Evolutionary conservation across 2,113 vertebrate genomes (phyloP), one percentile per base, ranked within the genome.

Genomic region (Dermatemys mawii): DNA sequence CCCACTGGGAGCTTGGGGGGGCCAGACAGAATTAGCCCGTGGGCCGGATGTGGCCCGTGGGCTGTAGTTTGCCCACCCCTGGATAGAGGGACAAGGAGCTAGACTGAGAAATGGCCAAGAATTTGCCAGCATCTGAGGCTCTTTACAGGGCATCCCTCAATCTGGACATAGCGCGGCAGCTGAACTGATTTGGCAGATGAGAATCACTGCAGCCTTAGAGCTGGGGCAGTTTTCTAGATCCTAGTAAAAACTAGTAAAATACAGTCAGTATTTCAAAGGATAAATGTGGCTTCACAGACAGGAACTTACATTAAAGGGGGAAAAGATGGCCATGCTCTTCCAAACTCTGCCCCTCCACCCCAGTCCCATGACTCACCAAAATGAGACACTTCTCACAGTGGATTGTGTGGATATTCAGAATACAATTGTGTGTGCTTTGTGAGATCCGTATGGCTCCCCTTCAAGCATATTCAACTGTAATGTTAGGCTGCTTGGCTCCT

Each of bases 371-470:
- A 67, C 35, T n/a, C 60, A 67, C 17, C 35, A 67, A n/a, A 67
- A 67, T 67, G 35, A 67, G 35, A 67, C 35, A n/a, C 60, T n/a
- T 8, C 60, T 21, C 60, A n/a, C 7, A n/a, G 35, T 21, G 38
- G 63, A n/a, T 70, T 11, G 4, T 32, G 44, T 44, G 8, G 11
- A 32, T 48, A 4, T 1, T 2, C 3, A 6, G 2, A 0, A 12
- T 44, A n/a, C n/a, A 3, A 8, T 26, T 4, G 3, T 5, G 29
- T n/a, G 7, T 1, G 86, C 46, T 17, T n/a, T n/a, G 1, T 0
- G 11, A 27, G 6, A 46, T 2, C 11, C 11, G 82, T 22, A 4
- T 10, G 0, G 8, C 21, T 0, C 1, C 2, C 0, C 57, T 82
- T 5, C 2, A 0, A 38, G 35, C 35, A 38, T 67, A 67, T 21